These are phyloP conservation scores for Diabrotica balteata DNA, from an alignment of 2,888 invertebrate species.

Conservation along the genomic window DNA sequence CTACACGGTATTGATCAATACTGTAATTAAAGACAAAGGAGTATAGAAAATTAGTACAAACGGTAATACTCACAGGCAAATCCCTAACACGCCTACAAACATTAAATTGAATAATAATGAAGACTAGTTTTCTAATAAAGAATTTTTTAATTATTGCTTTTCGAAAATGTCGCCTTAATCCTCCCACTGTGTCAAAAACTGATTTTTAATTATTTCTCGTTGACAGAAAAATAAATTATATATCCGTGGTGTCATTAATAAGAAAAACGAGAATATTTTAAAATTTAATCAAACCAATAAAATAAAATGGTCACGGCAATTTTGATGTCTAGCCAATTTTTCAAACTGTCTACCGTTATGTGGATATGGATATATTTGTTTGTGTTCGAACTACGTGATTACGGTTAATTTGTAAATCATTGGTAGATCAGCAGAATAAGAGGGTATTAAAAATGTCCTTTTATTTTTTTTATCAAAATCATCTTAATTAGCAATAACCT, in stretches of 20 bases:
- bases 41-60: no score
- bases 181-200: slow-evolving; percentile 12
- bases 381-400: background rate
- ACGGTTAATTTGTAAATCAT: background rate
- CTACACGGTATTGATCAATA: no score
- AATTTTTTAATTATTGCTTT: slow-evolving; percentile 7
- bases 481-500: no score
- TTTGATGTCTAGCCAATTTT: slow-evolving; percentile 8
- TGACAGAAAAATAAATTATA: slow-evolving; percentile 9
- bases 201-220: slow-evolving; percentile 1
- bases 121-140: slow-evolving; percentile 10
- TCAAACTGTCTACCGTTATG: slow-evolving; percentile 8
- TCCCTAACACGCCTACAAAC: slow-evolving; percentile 4
- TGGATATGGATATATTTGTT: slow-evolving; percentile 10
- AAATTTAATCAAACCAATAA: slow-evolving; percentile 11
- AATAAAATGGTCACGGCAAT: background rate
- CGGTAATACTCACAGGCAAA: no score
- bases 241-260: background rate
- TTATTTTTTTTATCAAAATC: no score
- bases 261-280: slow-evolving; percentile 8
- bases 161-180: background rate
- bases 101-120: slow-evolving; percentile 2
- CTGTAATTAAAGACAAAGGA: no score
- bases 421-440: background rate
- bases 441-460: no score